These are phyloP conservation scores for Cricetomys ansorgei DNA, from an alignment of 2,113 vertebrate genomes.

Conservation along the genomic window DNA sequence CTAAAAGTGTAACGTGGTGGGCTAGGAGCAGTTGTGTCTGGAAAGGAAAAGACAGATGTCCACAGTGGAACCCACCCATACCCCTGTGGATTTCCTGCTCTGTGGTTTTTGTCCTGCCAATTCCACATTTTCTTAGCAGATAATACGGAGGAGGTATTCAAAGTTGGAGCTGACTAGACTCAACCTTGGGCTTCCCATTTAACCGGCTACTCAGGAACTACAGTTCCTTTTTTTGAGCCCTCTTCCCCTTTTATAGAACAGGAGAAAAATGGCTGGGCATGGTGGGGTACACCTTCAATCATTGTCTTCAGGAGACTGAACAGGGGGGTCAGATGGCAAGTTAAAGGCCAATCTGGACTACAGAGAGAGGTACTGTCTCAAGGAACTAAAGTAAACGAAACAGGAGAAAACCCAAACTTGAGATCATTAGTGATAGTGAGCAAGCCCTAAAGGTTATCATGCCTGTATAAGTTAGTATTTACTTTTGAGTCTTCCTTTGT, in stretches of 20 bases:
- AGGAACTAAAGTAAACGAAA: neutral
- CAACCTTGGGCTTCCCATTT: neutral
- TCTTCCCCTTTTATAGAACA: neutral
- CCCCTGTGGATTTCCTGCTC: neutral
- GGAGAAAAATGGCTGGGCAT: neutral
- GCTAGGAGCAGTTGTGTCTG: neutral
- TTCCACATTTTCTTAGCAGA: neutral
- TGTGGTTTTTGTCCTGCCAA: neutral
- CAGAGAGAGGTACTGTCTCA: neutral
- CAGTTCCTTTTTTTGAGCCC: neutral
- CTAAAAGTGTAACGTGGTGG: neutral
- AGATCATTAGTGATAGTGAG: neutral
- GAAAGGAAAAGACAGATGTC: conserved; percentile 23
- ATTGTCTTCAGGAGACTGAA: neutral
- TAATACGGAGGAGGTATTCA: neutral
- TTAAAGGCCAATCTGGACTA: neutral
- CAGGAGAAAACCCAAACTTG: neutral
- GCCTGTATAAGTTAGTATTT: neutral
- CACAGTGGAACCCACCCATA: neutral
- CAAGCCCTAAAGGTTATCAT: neutral
- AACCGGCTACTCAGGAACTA: neutral
- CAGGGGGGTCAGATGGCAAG: neutral
- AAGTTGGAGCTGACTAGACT: neutral
- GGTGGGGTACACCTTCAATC: neutral
- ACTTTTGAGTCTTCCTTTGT: neutral